Evolutionary conservation across 2,113 vertebrate species (phyloP), one percentile per base, ranked within the genome.

Genomic region (Macrotis lagotis): DNA sequence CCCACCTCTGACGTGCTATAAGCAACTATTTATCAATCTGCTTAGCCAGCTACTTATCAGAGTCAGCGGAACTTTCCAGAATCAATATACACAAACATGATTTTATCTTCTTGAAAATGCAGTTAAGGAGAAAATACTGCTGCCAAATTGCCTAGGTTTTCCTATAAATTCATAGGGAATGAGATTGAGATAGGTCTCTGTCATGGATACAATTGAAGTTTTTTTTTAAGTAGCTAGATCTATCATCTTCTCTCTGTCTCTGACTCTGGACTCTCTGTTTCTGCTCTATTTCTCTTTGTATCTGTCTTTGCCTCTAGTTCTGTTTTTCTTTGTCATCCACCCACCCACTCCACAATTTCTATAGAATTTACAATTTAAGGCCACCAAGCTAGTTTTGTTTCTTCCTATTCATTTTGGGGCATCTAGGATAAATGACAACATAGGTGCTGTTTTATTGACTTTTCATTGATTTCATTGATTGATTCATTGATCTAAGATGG

Each of bases 331-430:
- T 19, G 1, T 74, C 5, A 4, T 83, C 66, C 25, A n/a, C 14
- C 11, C 1, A 26, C 52, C 12, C 55, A 2, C 28, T 3, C 53
- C 3, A 28, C 55, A 37, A 66, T 66, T 66, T 66, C 12, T 89
- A 96, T 93, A 95, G 89, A 94, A 97, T 93, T 95, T 66, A 93
- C 44, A 92, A 8, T 51, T 90, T 91, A 48, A 95, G 88, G 93
- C 66, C 90, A 90, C 26, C n/a, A 97, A 92, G 47, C 9, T 66
- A 7, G 14, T 91, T 95, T 91, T 89, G 94, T 96, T 95, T 91
- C 28, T 89, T 91, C 31, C 7, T 83, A 50, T 93, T 95, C 74
- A 92, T 14, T 88, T 95, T 48, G 47, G 22, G 47, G 51, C 22
- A 95, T 93, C 50, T 51, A 94, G 48, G 90, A 91, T 89, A 91